A percentile compares a stretch with the other conserved stretches of the same genome.
phyloP scores from a whole-genome alignment of 2,797 vertebrate genomes.

The Sternarchorhynchus goeldii region DNA sequence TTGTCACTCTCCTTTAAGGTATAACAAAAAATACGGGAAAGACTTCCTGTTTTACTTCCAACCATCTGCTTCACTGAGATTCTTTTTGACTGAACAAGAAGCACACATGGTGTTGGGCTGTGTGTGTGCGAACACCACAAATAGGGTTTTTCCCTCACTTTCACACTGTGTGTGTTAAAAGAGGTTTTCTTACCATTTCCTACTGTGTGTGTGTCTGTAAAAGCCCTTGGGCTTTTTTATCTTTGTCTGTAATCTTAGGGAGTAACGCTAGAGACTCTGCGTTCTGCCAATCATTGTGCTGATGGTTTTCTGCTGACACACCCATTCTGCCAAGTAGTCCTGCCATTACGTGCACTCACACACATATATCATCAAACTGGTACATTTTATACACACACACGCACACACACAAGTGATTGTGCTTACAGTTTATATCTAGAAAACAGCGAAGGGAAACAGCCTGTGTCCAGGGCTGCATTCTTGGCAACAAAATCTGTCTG shows the following conservation, averaged over 20 bases:
- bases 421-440: background rate
- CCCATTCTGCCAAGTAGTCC: background rate
- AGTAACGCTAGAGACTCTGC: background rate
- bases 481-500: background rate
- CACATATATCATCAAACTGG: background rate
- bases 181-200: no score
- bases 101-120: background rate
- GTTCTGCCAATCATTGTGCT: constrained; percentile 2
- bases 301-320: constrained; percentile 38
- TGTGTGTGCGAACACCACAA: no score
- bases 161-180: background rate
- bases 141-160: background rate
- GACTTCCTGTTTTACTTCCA: background rate
- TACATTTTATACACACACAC: background rate
- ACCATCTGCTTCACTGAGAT: background rate
- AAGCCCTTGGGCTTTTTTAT: constrained; percentile 20
- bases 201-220: constrained; percentile 2
- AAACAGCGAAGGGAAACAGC: background rate
- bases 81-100: background rate
- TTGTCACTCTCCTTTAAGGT: background rate
- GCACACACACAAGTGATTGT: background rate
- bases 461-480: background rate
- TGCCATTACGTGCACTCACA: background rate
- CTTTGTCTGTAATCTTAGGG: constrained; percentile 20
- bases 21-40: background rate